Evolutionary conservation across 2,113 vertebrate genomes (phyloP).

Genomic region (Xiphias gladius): DNA sequence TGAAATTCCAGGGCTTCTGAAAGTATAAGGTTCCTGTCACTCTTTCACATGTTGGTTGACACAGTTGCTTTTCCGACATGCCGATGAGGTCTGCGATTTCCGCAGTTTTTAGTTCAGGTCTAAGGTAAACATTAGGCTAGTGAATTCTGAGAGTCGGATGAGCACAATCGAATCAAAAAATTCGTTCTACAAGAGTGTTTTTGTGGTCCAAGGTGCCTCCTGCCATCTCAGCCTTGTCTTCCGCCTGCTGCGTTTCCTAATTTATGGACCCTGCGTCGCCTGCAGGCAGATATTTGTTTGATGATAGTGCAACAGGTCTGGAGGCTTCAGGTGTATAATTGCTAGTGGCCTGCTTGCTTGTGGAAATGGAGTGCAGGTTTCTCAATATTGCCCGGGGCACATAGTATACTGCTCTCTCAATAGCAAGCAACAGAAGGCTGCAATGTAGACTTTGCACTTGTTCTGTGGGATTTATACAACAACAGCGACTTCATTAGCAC

Average conservation of each 20-base stretch:
- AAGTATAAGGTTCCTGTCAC: constrained; percentile 78
- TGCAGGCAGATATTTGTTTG: constrained; percentile 86
- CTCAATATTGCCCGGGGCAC: constrained; percentile 73
- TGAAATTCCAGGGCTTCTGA: constrained; percentile 81
- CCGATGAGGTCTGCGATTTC: constrained; percentile 31
- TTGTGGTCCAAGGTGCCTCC: constrained; percentile 47
- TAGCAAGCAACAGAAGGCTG: constrained; percentile 34
- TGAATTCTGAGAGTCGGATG: constrained; percentile 46
- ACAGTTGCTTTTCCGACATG: constrained; percentile 41
- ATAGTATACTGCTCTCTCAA: constrained; percentile 61
- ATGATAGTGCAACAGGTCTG: constrained; percentile 85
- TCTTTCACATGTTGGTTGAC: constrained; percentile 61
- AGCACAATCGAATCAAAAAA: constrained; percentile 13
- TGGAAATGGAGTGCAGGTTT: constrained; percentile 83
- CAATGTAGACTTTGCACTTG: constrained; percentile 47
- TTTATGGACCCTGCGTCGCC: constrained; percentile 80
- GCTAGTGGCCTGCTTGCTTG: constrained; percentile 82
- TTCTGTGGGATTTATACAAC: constrained; percentile 43
- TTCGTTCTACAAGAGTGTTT: constrained; percentile 21
- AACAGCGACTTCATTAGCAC: constrained; percentile 58
- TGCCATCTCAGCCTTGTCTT: constrained; percentile 53
- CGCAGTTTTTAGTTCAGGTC: constrained; percentile 43
- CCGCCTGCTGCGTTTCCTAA: constrained; percentile 69
- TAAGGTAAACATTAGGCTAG: constrained; percentile 45
- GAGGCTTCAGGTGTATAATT: constrained; percentile 87